Evolutionary conservation across 2,888 invertebrate genomes (phyloP).

Genomic region (Cantharis rufa): DNA sequence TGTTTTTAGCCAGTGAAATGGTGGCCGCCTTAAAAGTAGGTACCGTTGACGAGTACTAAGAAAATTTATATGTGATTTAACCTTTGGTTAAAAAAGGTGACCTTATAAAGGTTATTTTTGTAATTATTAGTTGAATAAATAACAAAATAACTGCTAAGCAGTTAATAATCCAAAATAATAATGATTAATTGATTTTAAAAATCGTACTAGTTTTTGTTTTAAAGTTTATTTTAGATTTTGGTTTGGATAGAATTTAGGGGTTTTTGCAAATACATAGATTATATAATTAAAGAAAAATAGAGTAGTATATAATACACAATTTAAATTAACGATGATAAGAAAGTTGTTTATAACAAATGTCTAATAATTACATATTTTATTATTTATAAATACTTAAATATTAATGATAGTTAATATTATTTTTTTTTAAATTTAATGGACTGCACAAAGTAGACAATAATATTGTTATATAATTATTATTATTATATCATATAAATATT

Average conservation of each 20-base stretch:
- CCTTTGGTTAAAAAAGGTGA: constrained; percentile 45
- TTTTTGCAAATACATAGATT: constrained; percentile 48
- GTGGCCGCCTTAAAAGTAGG: background rate
- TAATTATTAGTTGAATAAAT: constrained; percentile 46
- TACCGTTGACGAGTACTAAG: constrained; percentile 4
- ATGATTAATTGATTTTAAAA: constrained; percentile 38
- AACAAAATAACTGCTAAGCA: constrained; percentile 49
- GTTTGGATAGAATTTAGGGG: constrained; percentile 52
- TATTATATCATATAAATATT: constrained; percentile 14
- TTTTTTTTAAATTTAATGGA: constrained; percentile 41
- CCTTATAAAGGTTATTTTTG: constrained; percentile 45
- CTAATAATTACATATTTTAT: constrained; percentile 25
- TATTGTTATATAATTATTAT: constrained; percentile 32
- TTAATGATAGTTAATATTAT: constrained; percentile 10
- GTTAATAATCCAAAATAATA: constrained; percentile 46
- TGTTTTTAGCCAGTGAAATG: background rate
- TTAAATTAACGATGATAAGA: constrained; percentile 6
- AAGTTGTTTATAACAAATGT: constrained; percentile 48
- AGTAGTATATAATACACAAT: constrained; percentile 24
- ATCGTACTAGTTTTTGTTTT: constrained; percentile 48
- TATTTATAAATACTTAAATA: constrained; percentile 31
- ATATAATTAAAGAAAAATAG: constrained; percentile 29
- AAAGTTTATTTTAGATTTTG: constrained; percentile 41
- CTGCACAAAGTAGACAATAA: constrained; percentile 55
- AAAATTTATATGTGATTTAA: constrained; percentile 47